Conservation (phyloP, 1,140 invertebrate species). For the Parasteatoda tepidariorum region DNA sequence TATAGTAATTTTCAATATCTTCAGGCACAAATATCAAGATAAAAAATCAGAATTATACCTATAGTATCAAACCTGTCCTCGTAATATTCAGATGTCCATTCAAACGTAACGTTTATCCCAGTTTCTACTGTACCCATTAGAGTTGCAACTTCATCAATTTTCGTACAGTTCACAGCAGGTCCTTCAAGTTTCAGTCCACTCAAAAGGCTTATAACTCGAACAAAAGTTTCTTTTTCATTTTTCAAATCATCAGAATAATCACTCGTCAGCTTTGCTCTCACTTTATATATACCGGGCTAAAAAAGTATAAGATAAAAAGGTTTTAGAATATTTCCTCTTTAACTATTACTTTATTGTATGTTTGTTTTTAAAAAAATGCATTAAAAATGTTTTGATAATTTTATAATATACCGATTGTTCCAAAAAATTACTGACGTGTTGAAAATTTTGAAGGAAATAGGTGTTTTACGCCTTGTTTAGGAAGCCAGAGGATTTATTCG, state of each 20-base stretch:
- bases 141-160: neutral
- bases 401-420: too few relatives aligned
- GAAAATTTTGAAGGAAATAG: too few relatives aligned
- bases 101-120: slow-evolving; percentile 10
- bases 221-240: slow-evolving; percentile 2
- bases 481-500: too few relatives aligned
- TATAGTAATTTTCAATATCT: too few relatives aligned
- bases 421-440: too few relatives aligned
- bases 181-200: neutral
- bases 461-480: too few relatives aligned
- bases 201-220: neutral
- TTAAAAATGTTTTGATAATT: too few relatives aligned
- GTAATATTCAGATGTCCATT: neutral
- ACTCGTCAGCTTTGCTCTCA: slow-evolving; percentile 1
- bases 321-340: neutral
- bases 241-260: neutral
- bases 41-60: too few relatives aligned
- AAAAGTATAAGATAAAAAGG: neutral
- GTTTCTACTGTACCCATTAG: neutral
- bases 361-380: too few relatives aligned
- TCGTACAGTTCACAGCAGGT: neutral
- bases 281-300: slow-evolving; percentile 26
- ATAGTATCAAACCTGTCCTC: neutral
- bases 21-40: too few relatives aligned
- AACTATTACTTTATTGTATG: neutral